Conservation (phyloP, 2,113 vertebrate species). For the Embiotoca jacksoni region DNA sequence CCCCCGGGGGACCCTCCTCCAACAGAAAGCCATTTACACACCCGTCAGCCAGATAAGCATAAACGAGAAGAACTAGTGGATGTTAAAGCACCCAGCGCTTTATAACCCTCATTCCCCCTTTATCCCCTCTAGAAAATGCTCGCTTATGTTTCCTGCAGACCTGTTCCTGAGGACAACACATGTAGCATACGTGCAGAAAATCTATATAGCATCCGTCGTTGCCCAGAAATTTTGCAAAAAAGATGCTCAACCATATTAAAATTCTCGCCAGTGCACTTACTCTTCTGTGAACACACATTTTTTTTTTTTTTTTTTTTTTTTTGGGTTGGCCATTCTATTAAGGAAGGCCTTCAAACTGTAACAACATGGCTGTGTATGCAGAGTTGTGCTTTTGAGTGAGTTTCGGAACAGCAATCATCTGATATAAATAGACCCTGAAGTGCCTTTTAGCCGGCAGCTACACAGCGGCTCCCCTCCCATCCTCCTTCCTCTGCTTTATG, state of each 20-base stretch:
- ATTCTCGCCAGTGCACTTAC: background rate
- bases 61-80: constrained; percentile 66
- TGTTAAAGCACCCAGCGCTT: constrained; percentile 52
- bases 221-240: constrained; percentile 16
- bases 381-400: constrained; percentile 61
- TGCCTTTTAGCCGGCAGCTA: constrained; percentile 61
- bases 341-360: constrained; percentile 27
- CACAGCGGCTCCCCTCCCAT: constrained; percentile 16
- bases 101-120: constrained; percentile 36
- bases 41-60: constrained; percentile 70
- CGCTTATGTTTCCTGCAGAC: background rate
- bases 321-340: constrained; percentile 27
- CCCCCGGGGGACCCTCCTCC: constrained; percentile 65
- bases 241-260: background rate
- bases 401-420: constrained; percentile 66
- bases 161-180: background rate
- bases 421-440: constrained; percentile 76
- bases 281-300: constrained; percentile 5
- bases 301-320: constrained; percentile 17
- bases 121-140: constrained; percentile 16
- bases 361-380: constrained; percentile 61
- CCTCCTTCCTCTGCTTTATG: constrained; percentile 17
- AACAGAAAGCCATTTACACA: constrained; percentile 79
- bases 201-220: background rate
- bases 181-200: background rate